Conservation (phyloP, 2,888 invertebrate species). For the Trichogramma dendrolimi region DNA sequence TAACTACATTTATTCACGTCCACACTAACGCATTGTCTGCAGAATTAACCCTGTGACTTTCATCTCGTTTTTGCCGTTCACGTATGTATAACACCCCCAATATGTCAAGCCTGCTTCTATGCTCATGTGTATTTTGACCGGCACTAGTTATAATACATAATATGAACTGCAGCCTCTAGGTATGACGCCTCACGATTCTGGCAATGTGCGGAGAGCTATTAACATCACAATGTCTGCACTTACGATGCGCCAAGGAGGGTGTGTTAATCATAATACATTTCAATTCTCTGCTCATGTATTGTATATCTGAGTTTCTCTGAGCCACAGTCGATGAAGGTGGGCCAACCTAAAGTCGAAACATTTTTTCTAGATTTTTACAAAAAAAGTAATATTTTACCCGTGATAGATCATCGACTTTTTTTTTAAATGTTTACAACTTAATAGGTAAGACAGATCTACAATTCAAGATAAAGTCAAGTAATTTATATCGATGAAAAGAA, state of each 20-base stretch:
- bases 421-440: no score
- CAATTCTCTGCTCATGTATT: constrained; percentile 4
- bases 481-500: constrained; percentile 9
- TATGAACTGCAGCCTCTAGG: constrained; percentile 36
- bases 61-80: constrained; percentile 30
- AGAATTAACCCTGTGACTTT: constrained; percentile 48
- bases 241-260: constrained; percentile 15
- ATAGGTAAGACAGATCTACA: no score
- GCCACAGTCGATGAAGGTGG: not conserved
- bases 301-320: constrained; percentile 7
- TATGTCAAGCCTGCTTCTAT: not conserved
- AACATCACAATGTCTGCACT: constrained; percentile 38
- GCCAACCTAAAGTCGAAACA: no score
- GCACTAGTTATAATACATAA: constrained; percentile 28
- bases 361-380: no score
- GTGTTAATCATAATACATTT: no score
- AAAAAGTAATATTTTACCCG: no score
- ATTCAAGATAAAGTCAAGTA: no score
- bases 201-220: constrained; percentile 30
- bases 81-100: not conserved
- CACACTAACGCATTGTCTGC: constrained; percentile 40
- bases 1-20: constrained; percentile 51
- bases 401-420: no score
- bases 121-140: not conserved
- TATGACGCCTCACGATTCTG: no score